Evolutionary conservation across 2,113 vertebrate species (phyloP).

Genomic region (Fulica atra): DNA sequence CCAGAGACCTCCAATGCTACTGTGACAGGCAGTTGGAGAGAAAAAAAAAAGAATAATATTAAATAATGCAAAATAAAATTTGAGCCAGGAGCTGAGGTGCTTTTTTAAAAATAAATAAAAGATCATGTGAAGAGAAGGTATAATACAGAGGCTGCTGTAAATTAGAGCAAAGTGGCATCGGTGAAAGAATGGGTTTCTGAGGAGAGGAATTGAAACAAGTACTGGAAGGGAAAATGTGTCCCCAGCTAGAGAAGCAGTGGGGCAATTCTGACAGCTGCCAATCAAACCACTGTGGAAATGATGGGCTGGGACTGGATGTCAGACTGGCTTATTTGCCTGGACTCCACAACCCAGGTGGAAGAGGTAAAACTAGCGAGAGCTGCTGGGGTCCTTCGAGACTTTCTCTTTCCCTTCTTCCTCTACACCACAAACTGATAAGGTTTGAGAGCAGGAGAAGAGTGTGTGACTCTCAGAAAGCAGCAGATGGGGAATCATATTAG

Average conservation of each 20-base stretch:
- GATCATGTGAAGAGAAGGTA: background rate
- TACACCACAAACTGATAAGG: background rate
- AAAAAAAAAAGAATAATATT: background rate
- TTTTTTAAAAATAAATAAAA: background rate
- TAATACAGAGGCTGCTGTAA: background rate
- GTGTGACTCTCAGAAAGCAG: background rate
- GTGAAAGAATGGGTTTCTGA: background rate
- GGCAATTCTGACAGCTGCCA: background rate
- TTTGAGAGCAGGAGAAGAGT: background rate
- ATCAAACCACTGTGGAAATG: background rate
- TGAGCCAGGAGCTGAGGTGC: background rate
- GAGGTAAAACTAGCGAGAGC: background rate
- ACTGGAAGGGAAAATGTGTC: background rate
- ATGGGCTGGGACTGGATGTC: background rate
- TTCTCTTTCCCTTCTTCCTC: background rate
- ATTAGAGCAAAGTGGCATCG: background rate
- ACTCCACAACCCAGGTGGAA: background rate
- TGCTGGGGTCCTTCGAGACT: background rate
- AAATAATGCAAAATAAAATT: background rate
- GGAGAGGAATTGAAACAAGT: background rate
- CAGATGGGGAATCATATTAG: too few species aligned
- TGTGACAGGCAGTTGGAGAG: background rate
- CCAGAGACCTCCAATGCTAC: background rate
- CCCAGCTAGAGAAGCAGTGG: background rate
- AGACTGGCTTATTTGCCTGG: background rate